Conservation (phyloP, 1,140 invertebrate species). For the Nomia melanderi region DNA sequence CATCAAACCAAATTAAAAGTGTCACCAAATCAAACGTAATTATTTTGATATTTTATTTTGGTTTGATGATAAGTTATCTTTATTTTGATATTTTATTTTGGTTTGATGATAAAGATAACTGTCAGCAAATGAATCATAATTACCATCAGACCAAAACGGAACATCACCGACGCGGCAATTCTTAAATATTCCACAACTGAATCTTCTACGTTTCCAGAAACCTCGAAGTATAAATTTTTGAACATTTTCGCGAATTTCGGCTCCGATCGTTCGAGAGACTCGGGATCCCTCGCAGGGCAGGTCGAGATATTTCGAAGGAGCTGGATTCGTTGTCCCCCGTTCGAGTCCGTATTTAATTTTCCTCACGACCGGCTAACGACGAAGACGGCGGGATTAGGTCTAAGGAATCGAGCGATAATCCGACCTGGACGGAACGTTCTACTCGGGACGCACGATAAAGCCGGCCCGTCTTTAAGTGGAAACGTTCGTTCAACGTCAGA, state of each 20-base stretch:
- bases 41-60: too few species aligned
- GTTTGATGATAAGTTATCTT: too few species aligned
- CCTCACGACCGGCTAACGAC: conserved; percentile 39
- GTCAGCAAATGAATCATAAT: too few species aligned
- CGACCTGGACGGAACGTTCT: conserved; percentile 53
- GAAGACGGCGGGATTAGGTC: conserved; percentile 55
- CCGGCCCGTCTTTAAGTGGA: conserved; percentile 70
- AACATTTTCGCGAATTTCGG: too few species aligned
- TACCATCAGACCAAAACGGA: conserved; percentile 14
- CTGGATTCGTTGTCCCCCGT: conserved; percentile 18
- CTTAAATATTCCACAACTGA: conserved; percentile 20
- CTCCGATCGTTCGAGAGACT: too few species aligned
- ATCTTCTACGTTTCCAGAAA: not conserved
- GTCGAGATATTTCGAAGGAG: too few species aligned
- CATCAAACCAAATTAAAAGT: too few species aligned
- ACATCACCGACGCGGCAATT: not conserved
- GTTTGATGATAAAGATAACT: too few species aligned
- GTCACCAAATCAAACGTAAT: too few species aligned
- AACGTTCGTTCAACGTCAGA: conserved; percentile 74
- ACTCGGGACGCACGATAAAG: conserved; percentile 61
- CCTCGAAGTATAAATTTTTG: too few species aligned
- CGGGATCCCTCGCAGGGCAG: too few species aligned
- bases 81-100: too few species aligned
- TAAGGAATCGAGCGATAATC: conserved; percentile 63
- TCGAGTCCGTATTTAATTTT: conserved; percentile 50